Base-by-base conservation (phyloP, 2,113 vertebrate species). In the Cromileptes altivelis region DNA sequence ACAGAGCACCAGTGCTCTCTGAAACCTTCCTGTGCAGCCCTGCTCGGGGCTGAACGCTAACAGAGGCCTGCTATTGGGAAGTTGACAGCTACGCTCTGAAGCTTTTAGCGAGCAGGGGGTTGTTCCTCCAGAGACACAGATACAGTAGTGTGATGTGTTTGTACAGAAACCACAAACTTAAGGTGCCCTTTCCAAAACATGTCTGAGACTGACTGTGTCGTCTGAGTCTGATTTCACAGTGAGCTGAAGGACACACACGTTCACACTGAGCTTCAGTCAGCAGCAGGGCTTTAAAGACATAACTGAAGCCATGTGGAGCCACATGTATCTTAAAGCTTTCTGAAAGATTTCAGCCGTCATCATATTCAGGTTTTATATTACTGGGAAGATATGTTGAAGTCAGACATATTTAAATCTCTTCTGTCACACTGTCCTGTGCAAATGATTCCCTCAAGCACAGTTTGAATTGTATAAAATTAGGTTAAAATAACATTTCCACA, bases 131-230 rank as follows among this genome's bases (percentile, higher is more conserved):
- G 57, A 85, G 71, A 78, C 84, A 92, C 86, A 91, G 50, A 87
- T 75, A 87, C 87, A 85, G 89, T 85, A 92, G 90, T 92, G 91
- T 92, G 85, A 76, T 80, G 68, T 90, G 88, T 91, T 90, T 91
- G 85, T 85, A 77, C 87, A 90, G 82, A 40, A 81, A 83, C 85
- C 89, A 52, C 88, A 89, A 73, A 71, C 78, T 84, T 23, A 75
- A 83, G 57, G 25, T 69, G 17, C 62, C 58, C 70, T 62, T 89
- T 91, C 82, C 83, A 85, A 82, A 89, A 91, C 89, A 91, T 79
- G 85, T 87, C 75, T 61, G 70, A 75, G 85, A 64, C 42, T 73
- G 70, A 86, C 79, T 80, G 75, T 40, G 17, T n/a, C 18, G 70
- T 76, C 88, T 81, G 81, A 86, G 65, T 70, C 56, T 45, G 2